A percentile compares a stretch with the other conserved stretches of the same genome.
Evolutionary conservation across 2,113 vertebrate genomes (phyloP).

Genomic region (Salvator merianae): DNA sequence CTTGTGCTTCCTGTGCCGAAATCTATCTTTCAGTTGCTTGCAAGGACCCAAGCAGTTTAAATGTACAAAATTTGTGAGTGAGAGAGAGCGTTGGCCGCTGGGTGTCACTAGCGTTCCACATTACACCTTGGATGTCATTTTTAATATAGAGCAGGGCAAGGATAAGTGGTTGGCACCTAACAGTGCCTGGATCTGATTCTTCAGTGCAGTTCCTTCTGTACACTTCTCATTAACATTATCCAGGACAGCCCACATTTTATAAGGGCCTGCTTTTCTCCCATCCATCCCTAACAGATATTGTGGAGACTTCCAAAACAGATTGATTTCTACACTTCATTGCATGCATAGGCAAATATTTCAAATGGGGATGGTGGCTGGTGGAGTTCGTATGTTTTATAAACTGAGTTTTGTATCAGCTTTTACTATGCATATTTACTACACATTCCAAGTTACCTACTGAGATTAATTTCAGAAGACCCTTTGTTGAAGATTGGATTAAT

Average conservation of each 20-base stretch:
- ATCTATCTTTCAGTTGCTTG: rapidly evolving
- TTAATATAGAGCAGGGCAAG: background rate
- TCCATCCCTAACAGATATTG: background rate
- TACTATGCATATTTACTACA: constrained; percentile 14
- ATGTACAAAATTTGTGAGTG: background rate
- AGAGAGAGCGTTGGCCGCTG: constrained; percentile 52
- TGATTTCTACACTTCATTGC: background rate
- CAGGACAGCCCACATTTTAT: background rate
- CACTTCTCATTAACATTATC: background rate
- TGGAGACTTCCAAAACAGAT: background rate
- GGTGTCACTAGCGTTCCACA: constrained; percentile 64
- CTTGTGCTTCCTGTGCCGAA: rapidly evolving
- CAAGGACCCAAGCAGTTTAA: background rate
- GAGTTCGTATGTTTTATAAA: background rate
- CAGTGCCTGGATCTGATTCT: background rate
- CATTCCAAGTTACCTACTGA: constrained; percentile 23
- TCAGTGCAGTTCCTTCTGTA: background rate
- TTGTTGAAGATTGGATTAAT: constrained; percentile 18
- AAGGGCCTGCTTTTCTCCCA: background rate
- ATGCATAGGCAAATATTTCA: background rate
- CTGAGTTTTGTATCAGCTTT: constrained; percentile 14
- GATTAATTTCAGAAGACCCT: constrained; percentile 30
- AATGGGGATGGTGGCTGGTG: background rate
- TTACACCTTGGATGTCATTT: background rate
- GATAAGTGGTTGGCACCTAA: background rate